Percentiles rank a stretch among this genome's conserved stretches.
Conservation (phyloP, 2,888 invertebrate species). For the Tenthredo livida region DNA sequence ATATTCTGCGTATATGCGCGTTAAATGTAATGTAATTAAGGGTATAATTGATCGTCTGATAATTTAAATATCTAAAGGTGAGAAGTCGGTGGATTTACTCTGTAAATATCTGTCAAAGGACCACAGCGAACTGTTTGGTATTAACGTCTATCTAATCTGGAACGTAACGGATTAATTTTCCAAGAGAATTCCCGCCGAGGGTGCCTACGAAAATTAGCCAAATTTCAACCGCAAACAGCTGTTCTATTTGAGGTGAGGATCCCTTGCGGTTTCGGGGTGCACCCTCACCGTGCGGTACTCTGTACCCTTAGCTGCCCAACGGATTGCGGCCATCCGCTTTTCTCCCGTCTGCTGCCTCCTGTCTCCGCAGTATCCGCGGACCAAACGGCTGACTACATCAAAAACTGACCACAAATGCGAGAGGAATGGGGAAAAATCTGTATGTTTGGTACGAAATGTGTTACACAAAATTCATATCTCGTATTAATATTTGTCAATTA, state of each 20-base stretch:
- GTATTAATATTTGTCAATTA: neutral
- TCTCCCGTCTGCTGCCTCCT: conserved; percentile 12
- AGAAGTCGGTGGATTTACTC: conserved; percentile 2
- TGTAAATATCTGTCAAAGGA: conserved; percentile 28
- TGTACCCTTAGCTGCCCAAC: conserved; percentile 35
- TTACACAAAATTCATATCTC: neutral
- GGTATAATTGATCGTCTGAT: conserved; percentile 24
- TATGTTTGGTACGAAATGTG: neutral
- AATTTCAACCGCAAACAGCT: conserved; percentile 52
- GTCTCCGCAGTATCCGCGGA: no score
- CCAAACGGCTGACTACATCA: neutral
- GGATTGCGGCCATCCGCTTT: conserved; percentile 21
- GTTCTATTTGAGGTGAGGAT: conserved; percentile 52
- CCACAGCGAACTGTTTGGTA: conserved; percentile 40
- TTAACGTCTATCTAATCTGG: conserved; percentile 37
- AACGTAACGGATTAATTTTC: conserved; percentile 52
- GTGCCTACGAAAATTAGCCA: conserved; percentile 48
- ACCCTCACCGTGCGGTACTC: conserved; percentile 6
- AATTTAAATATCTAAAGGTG: neutral
- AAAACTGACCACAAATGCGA: neutral
- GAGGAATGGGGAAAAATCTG: neutral
- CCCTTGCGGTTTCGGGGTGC: conserved; percentile 41
- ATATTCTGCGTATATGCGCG: neutral
- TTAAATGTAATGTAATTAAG: neutral
- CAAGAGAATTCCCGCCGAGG: conserved; percentile 41